Evolutionary conservation across 2,113 vertebrate genomes (phyloP), one percentile per base, ranked within the genome.

Genomic region (Gasterosteus nipponicus): DNA sequence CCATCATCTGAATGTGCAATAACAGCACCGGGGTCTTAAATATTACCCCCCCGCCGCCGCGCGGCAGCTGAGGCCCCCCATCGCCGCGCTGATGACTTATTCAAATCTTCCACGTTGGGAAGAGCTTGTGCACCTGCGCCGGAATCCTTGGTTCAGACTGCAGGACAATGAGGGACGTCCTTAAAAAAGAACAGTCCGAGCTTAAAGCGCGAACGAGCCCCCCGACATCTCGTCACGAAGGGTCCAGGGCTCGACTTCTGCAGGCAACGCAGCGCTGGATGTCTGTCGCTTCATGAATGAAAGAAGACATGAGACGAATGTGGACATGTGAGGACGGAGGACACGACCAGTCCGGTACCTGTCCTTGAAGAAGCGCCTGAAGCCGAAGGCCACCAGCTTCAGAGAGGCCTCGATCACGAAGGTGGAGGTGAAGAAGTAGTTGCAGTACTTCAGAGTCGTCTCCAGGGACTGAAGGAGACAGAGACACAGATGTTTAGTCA

Each of bases 301-400:
- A 26, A 26, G 22, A 26, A 26, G 22, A 26, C 22, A 26, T 26
- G 22, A 33, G 33, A 3, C 3, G 33, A 33, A 5, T 38, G 35
- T 38, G 35, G 35, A 38, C 35, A 38, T 38, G 5, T 38, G 6
- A 38, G 7, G 35, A 38, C 5, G 22, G 22, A 26, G 22, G 22
- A 26, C 22, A 39, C 38, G 8, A 8, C 38, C 8, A 6, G 38
- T 1, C 10, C 22, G 4, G 2, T 91, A 98, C 98, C 98, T 96
- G 93, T 99, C 98, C 89, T 99, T 99, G 93, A 99, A 99, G 94
- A 99, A 99, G 22, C 98, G 95, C 0, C 97, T 92, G 76, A 99
- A 94, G 41, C 98, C 98, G 35, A 99, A 99, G 0, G 97, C 97
- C 66, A 98, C 95, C 80, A 99, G 92, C 89, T 99, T 99, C 80